Evolutionary conservation across 1,140 invertebrate genomes (phyloP).

Genomic region (Eufriesea mexicana): DNA sequence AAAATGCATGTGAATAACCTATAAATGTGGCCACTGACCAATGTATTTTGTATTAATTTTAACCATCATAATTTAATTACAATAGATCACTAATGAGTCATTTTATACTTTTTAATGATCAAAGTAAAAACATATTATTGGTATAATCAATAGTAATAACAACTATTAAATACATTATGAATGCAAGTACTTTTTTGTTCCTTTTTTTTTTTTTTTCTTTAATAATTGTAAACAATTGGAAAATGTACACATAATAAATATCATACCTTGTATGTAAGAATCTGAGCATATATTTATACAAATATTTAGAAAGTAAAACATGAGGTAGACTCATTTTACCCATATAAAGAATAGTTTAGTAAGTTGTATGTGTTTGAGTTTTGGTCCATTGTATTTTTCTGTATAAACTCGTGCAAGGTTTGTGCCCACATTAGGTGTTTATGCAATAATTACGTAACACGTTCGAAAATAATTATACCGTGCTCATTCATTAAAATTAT

Average conservation of each 20-base stretch:
- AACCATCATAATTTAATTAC: neutral
- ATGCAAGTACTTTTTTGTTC: neutral
- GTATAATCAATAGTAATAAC: conserved; percentile 17
- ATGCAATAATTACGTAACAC: conserved; percentile 39
- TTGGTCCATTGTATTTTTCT: conserved; percentile 58
- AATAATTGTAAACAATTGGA: conserved; percentile 25
- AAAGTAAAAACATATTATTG: conserved; percentile 30
- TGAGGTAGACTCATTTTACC: conserved; percentile 65
- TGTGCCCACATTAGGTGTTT: conserved; percentile 56
- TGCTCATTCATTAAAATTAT: conserved; percentile 30
- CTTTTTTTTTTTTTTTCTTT: neutral
- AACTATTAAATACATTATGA: conserved; percentile 4
- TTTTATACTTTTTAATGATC: neutral
- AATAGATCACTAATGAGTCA: neutral
- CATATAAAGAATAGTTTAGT: conserved; percentile 53
- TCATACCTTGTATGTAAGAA: conserved; percentile 31
- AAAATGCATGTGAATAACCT: conserved; percentile 38
- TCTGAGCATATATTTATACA: conserved; percentile 45
- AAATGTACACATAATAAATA: conserved; percentile 39
- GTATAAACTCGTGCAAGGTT: conserved; percentile 49
- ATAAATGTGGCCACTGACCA: conserved; percentile 23
- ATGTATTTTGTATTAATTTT: conserved; percentile 14
- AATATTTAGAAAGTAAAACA: conserved; percentile 59
- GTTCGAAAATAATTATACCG: conserved; percentile 29
- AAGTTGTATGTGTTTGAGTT: conserved; percentile 48